Percentiles rank a stretch among this genome's conserved stretches.
phyloP scores from a whole-genome alignment of 2,888 invertebrate genomes.

The Rhimphoctona megacephalus region DNA sequence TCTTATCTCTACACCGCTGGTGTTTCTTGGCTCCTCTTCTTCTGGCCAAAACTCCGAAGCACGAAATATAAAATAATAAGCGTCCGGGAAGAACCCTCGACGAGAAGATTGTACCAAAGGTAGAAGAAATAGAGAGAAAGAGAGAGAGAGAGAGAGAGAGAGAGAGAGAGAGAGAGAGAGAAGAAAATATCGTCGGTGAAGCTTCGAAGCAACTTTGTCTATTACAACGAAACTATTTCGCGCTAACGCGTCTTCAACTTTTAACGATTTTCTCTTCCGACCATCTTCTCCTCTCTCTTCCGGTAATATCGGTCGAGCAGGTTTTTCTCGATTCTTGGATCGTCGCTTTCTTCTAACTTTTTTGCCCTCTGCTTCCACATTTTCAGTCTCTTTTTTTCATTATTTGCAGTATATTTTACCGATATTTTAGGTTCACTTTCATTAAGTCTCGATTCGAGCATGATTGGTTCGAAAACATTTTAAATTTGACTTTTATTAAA shows the following conservation, averaged over 20 bases:
- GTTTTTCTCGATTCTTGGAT: slow-evolving; percentile 10
- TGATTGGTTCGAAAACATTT: background rate
- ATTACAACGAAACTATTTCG: slow-evolving; percentile 82
- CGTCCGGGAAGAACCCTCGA: slow-evolving; percentile 58
- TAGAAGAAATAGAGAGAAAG: slow-evolving; percentile 56
- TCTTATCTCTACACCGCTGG: slow-evolving; percentile 78
- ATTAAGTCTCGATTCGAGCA: background rate
- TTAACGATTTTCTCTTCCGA: slow-evolving; percentile 77
- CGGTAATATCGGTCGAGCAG: background rate
- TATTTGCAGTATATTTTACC: background rate
- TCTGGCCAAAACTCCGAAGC: slow-evolving; percentile 47
- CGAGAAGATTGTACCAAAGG: slow-evolving; percentile 41
- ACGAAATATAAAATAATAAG: slow-evolving; percentile 80
- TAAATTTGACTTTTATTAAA: background rate
- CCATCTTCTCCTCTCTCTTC: slow-evolving; percentile 62
- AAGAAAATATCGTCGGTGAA: slow-evolving; percentile 26
- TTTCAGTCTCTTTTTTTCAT: background rate
- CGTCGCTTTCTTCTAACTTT: background rate
- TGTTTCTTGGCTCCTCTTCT: slow-evolving; percentile 66
- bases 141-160: slow-evolving; percentile 50
- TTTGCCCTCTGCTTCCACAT: background rate
- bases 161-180: slow-evolving; percentile 24
- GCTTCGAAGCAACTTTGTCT: slow-evolving; percentile 79
- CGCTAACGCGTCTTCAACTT: slow-evolving; percentile 83
- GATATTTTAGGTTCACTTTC: background rate